Conservation (phyloP, 2,113 vertebrate species). For the Upupa epops region DNA sequence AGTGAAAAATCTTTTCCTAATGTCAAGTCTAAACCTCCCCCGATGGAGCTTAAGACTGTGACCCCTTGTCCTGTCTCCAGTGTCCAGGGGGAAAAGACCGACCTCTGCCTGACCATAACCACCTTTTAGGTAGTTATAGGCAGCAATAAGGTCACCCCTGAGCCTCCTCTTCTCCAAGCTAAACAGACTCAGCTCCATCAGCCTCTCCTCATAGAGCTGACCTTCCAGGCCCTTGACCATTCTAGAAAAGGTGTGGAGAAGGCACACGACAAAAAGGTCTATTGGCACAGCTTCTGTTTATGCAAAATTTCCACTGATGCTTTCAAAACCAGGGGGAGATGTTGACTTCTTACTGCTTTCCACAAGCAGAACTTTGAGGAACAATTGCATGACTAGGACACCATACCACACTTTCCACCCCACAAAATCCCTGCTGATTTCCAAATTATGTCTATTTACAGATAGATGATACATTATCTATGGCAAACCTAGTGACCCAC, state of each 20-base stretch:
- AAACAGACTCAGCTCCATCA: too few species aligned
- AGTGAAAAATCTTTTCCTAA: too few species aligned
- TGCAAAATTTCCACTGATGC: background rate
- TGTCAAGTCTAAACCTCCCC: too few species aligned
- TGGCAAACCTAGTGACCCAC: background rate
- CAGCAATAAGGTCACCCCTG: too few species aligned
- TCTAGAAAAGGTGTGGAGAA: background rate
- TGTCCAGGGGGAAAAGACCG: too few species aligned
- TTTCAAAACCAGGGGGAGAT: background rate
- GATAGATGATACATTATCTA: background rate
- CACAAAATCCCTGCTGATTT: background rate
- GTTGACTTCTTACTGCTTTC: background rate
- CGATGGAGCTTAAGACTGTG: too few species aligned
- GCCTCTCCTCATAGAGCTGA: too few species aligned
- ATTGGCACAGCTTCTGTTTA: background rate
- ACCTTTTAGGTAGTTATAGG: too few species aligned
- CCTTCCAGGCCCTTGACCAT: too few species aligned
- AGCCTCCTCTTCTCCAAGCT: too few species aligned
- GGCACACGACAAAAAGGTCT: background rate
- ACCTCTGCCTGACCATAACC: too few species aligned
- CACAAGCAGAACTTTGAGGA: background rate
- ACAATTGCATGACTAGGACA: background rate
- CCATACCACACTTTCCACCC: background rate
- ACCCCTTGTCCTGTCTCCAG: too few species aligned
- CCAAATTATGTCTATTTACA: background rate